Evolutionary conservation across 1,140 invertebrate genomes (phyloP), one percentile per base, ranked within the genome.

Genomic region (Halyomorpha halys): DNA sequence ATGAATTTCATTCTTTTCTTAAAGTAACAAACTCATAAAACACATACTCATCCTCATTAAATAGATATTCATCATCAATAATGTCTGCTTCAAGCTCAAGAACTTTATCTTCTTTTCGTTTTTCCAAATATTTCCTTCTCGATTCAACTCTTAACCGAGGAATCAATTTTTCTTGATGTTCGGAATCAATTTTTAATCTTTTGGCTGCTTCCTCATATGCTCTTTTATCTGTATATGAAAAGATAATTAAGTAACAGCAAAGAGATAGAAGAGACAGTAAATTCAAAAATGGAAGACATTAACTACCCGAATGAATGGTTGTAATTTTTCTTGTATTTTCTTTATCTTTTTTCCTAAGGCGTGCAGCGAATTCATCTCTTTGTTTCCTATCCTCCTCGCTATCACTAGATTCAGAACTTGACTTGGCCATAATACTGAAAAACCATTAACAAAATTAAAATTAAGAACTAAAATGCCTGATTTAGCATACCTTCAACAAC

Each of bases 91-190:
- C 95, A 44, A 99, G 77, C 74, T 99, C 95, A n/a, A 86, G 81
- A 45, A 98, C 82, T 80, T 99, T 98, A 71, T 98, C 95, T 62
- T 90, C 89, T 78, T 97, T 95, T 61, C 97, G 80, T 76, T 98
- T 98, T 68, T 90, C 87, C 65, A 99, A 80, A 77, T 99, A 99
- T 72, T 93, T 88, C 61, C 93, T 79, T 39, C 97, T 82, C 0
- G 95, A 98, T 74, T 98, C 88, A 19, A 94, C 78, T 59, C 97
- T 79, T 13, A 98, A 73, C 70, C 89, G 87, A 15, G 93, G 92
- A 51, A 98, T 78, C 53, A 96, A 80, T 75, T 90, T 89, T 56
- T 91, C 87, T 63, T 87, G 78, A 71, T 94, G 89, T 70, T 92
- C 84, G 45, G 83, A 80, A 77, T 95, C 90, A 65, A 97, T 73